phyloP scores from a whole-genome alignment of 2,888 invertebrate species.

The Tortricodes alternella region DNA sequence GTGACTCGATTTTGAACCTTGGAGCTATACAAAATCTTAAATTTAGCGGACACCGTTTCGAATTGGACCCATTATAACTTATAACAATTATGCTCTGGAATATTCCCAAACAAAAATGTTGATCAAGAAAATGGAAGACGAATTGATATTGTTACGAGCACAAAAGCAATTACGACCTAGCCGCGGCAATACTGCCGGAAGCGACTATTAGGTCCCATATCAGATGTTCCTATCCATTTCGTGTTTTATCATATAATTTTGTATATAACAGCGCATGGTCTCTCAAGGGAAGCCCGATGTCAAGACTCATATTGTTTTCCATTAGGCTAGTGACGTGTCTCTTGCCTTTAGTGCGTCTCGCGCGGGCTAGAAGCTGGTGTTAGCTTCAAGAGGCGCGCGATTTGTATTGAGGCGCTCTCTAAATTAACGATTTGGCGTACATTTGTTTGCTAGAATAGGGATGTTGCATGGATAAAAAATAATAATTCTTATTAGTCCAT shows the following conservation, averaged over 20 bases:
- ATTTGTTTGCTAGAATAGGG: too few relatives aligned
- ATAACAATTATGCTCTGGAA: too few relatives aligned
- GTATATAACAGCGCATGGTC: slow-evolving; percentile 19
- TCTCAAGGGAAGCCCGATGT: slow-evolving; percentile 30
- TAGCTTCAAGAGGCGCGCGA: neutral
- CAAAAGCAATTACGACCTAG: slow-evolving; percentile 16
- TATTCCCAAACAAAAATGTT: too few relatives aligned
- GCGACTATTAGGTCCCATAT: slow-evolving; percentile 21
- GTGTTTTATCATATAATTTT: slow-evolving; percentile 27
- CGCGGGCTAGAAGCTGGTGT: neutral
- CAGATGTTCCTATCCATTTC: slow-evolving; percentile 25
- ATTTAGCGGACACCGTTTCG: too few relatives aligned
- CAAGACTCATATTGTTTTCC: slow-evolving; percentile 31
- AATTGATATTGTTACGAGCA: neutral
- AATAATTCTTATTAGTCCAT: too few relatives aligned
- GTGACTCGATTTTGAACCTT: too few relatives aligned
- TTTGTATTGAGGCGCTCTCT: neutral
- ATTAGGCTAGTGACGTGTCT: slow-evolving; percentile 31
- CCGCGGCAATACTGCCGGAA: neutral
- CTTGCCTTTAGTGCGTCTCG: slow-evolving; percentile 27
- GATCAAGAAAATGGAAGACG: neutral
- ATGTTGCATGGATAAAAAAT: too few relatives aligned
- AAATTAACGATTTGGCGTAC: too few relatives aligned
- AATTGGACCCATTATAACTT: too few relatives aligned
- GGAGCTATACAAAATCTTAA: too few relatives aligned